These are phyloP conservation scores for Pygoscelis adeliae DNA, from an alignment of 2,113 vertebrate species.

Conservation along the genomic window DNA sequence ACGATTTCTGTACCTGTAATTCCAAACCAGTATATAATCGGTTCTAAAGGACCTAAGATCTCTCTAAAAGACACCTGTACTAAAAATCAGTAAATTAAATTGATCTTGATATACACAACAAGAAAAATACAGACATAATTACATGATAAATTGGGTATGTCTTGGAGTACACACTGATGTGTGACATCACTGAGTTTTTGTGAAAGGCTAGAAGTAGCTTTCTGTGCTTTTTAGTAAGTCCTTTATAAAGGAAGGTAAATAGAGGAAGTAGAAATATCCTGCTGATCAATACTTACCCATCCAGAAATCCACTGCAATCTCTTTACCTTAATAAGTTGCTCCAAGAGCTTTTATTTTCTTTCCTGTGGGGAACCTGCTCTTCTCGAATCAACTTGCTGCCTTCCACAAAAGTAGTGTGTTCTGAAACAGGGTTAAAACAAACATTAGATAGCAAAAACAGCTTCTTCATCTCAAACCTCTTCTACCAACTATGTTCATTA, in stretches of 20 bases:
- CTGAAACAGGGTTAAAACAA: slow-evolving; percentile 44
- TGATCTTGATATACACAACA: neutral
- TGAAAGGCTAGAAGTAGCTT: neutral
- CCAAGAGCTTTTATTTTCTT: slow-evolving; percentile 15
- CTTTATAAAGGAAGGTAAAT: neutral
- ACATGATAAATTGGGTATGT: neutral
- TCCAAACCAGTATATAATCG: neutral
- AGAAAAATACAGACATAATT: neutral
- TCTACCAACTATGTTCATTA: neutral
- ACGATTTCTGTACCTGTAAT: neutral
- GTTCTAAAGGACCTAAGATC: neutral
- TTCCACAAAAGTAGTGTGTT: neutral
- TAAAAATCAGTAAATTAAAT: neutral
- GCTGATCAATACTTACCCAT: slow-evolving; percentile 65
- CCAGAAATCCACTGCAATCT: slow-evolving; percentile 65
- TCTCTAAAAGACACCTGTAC: neutral
- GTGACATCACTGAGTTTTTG: neutral
- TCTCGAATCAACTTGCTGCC: neutral
- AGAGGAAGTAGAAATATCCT: neutral
- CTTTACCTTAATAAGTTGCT: slow-evolving; percentile 54
- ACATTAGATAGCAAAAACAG: neutral
- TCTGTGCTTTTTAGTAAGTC: neutral
- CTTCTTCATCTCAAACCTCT: neutral
- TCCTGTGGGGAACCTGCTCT: neutral
- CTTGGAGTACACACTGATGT: neutral